Conservation (phyloP, 2,888 invertebrate genomes). For the Terebella lapidaria region DNA sequence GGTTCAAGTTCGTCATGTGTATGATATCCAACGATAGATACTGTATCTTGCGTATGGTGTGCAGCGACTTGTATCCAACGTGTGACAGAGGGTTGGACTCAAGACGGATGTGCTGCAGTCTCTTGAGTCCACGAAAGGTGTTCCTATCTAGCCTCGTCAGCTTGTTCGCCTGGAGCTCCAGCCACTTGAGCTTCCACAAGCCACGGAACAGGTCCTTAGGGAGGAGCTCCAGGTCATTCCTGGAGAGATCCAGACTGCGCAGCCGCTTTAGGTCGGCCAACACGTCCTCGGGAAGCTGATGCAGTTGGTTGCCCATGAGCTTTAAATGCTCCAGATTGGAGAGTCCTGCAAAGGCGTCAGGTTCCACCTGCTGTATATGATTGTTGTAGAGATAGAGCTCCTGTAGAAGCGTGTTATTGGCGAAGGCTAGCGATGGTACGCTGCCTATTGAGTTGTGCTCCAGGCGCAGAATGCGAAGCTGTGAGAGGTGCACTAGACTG, state of each 20-base stretch:
- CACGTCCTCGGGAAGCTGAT: not conserved
- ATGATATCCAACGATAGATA: conserved; percentile 18
- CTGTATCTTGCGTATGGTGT: conserved; percentile 6
- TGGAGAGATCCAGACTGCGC: conserved; percentile 17
- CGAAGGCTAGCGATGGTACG: not conserved
- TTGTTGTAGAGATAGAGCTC: conserved; percentile 10
- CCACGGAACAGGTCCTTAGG: conserved; percentile 11
- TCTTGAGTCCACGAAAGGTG: conserved; percentile 11
- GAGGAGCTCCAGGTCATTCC: conserved; percentile 12
- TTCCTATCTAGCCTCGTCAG: conserved; percentile 9
- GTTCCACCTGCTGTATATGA: conserved; percentile 1
- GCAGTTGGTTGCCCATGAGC: conserved; percentile 8
- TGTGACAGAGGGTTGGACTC: conserved; percentile 14
- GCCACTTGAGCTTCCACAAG: conserved; percentile 13
- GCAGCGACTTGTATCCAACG: conserved; percentile 14
- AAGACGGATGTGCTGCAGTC: conserved; percentile 16
- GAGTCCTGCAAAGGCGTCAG: conserved; percentile 8
- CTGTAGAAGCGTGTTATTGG: conserved; percentile 2
- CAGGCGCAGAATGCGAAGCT: not conserved
- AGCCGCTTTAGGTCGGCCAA: conserved; percentile 10
- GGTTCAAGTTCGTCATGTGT: conserved; percentile 8
- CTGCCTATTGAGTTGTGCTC: not conserved
- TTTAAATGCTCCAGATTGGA: conserved; percentile 4
- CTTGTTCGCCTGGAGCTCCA: conserved; percentile 17
- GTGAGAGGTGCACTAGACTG: not conserved